These are phyloP conservation scores for Glyptemys insculpta DNA, from an alignment of 2,797 vertebrate genomes.

Conservation along the genomic window DNA sequence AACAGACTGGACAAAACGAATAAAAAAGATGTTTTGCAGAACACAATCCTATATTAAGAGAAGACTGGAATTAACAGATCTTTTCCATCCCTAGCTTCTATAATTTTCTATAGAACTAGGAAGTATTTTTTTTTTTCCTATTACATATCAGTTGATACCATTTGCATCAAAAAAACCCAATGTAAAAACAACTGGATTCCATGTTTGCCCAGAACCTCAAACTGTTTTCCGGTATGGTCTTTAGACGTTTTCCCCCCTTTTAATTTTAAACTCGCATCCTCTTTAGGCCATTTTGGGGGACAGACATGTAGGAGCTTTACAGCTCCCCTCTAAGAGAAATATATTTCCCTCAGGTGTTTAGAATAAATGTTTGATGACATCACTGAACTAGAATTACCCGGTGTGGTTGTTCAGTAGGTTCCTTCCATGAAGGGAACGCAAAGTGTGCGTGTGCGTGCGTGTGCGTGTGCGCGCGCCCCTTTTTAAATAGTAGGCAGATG, in stretches of 20 bases:
- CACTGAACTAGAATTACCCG: background rate
- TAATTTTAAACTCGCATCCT: background rate
- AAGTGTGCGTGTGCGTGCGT: fast-evolving
- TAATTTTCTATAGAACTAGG: background rate
- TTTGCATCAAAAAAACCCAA: background rate
- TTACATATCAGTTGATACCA: background rate
- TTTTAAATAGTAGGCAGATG: background rate
- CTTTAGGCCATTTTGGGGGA: background rate
- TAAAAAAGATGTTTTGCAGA: background rate
- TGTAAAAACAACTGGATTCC: background rate
- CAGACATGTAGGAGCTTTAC: background rate
- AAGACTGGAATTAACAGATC: background rate
- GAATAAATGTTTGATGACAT: background rate
- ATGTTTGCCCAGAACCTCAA: background rate
- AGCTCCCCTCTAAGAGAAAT: background rate
- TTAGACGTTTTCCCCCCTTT: background rate
- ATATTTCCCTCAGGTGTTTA: background rate
- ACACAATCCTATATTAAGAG: background rate
- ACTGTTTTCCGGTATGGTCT: background rate
- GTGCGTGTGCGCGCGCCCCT: too few species aligned
- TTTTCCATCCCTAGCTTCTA: background rate
- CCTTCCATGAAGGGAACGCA: background rate
- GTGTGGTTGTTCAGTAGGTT: background rate
- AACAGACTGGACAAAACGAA: background rate
- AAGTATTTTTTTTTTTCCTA: background rate